phyloP scores from a whole-genome alignment of 2,888 invertebrate species.

The Noctua fimbriata region DNA sequence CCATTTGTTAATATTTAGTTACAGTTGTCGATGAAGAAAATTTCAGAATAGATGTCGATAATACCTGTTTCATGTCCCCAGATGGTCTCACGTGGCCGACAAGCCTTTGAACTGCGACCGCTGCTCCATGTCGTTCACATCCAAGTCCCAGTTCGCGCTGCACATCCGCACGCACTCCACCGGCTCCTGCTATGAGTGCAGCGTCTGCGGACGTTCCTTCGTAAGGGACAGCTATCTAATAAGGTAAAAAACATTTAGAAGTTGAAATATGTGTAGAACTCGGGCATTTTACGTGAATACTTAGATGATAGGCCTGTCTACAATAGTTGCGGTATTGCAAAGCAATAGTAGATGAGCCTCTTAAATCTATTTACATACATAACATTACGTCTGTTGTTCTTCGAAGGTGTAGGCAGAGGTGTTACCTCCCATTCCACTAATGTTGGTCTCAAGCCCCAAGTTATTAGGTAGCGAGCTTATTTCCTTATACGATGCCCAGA shows the following conservation, averaged over 20 bases:
- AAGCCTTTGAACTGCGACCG: slow-evolving; percentile 93
- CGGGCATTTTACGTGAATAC: not conserved
- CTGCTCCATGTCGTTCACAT: slow-evolving; percentile 93
- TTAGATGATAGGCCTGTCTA: not conserved
- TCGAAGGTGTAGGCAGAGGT: not conserved
- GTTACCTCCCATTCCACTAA: not conserved
- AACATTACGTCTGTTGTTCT: not conserved
- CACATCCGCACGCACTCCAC: slow-evolving; percentile 94
- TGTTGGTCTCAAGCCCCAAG: not conserved
- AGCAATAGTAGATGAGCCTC: not conserved
- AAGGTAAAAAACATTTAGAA: slow-evolving; percentile 76
- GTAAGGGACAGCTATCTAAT: slow-evolving; percentile 94
- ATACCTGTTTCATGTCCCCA: slow-evolving; percentile 60
- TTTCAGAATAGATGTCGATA: not conserved
- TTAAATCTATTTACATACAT: not conserved
- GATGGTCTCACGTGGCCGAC: slow-evolving; percentile 95
- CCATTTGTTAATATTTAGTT: not conserved
- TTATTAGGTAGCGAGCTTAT: not conserved
- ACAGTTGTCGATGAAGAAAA: not conserved
- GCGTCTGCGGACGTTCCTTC: slow-evolving; percentile 93
- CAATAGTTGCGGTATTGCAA: not conserved
- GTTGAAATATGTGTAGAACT: not conserved
- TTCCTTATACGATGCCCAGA: not conserved
- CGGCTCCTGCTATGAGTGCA: slow-evolving; percentile 93
- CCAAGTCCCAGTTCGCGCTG: slow-evolving; percentile 93